Evolutionary conservation across 2,797 vertebrate genomes (phyloP).

Genomic region (Nannoperca obscura): DNA sequence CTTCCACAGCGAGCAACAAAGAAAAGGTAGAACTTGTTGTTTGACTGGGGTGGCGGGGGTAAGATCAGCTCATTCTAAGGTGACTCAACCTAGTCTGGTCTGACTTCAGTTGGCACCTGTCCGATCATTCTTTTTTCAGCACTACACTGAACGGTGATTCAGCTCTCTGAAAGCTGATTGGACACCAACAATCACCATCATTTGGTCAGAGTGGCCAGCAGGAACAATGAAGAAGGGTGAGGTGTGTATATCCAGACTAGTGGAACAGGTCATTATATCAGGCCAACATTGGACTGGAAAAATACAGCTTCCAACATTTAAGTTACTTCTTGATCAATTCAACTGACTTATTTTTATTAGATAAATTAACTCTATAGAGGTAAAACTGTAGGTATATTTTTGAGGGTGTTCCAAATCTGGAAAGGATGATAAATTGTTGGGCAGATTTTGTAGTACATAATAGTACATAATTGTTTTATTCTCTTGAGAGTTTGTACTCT

Average conservation of each 20-base stretch:
- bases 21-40: background rate
- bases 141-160: constrained; percentile 8
- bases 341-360: background rate
- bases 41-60: background rate
- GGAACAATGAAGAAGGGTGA: background rate
- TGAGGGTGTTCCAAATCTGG: background rate
- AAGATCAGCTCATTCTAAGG: background rate
- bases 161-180: background rate
- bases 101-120: constrained; percentile 22
- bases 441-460: no score
- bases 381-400: background rate
- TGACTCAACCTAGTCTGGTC: background rate
- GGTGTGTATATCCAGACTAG: background rate
- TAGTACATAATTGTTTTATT: background rate
- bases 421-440: background rate
- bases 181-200: background rate
- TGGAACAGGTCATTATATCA: background rate
- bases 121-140: constrained; percentile 25
- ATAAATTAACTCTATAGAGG: background rate
- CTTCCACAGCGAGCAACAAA: background rate
- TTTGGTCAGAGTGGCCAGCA: constrained; percentile 1
- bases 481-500: background rate
- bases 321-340: background rate
- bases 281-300: background rate
- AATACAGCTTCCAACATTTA: background rate